These are phyloP conservation scores for Labroides dimidiatus DNA, from an alignment of 2,797 vertebrate genomes.

Conservation along the genomic window DNA sequence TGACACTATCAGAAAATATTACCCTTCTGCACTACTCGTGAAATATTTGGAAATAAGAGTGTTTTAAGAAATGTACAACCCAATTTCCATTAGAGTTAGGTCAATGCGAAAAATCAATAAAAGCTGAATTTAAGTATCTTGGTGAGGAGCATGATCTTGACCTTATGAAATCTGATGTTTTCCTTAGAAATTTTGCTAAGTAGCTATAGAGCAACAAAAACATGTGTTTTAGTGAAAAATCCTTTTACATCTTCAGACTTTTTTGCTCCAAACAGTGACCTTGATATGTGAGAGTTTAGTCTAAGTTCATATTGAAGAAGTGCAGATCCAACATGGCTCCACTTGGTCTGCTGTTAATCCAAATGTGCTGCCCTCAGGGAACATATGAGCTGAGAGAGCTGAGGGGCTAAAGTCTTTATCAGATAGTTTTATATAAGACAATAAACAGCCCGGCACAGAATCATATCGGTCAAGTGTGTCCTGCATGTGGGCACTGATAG, in stretches of 20 bases:
- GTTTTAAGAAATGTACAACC: too few relatives aligned
- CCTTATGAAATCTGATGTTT: background rate
- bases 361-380: constrained; percentile 85
- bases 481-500: constrained; percentile 72
- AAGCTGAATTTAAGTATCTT: background rate
- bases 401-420: constrained; percentile 79
- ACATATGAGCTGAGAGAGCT: constrained; percentile 73
- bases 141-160: constrained; percentile 9
- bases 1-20: too few relatives aligned
- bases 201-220: background rate
- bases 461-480: constrained; percentile 53
- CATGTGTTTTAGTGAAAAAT: background rate
- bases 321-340: constrained; percentile 81
- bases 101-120: too few relatives aligned
- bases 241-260: background rate
- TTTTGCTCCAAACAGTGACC: constrained; percentile 46
- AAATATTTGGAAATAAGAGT: too few relatives aligned
- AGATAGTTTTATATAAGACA: constrained; percentile 85
- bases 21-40: too few relatives aligned
- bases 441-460: constrained; percentile 80
- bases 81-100: too few relatives aligned
- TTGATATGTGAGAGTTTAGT: constrained; percentile 64
- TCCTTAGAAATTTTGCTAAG: background rate
- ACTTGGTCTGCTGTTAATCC: constrained; percentile 85
- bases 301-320: constrained; percentile 76